A percentile compares a stretch with the other conserved stretches of the same genome.
Conservation (phyloP, 2,797 vertebrate genomes). For the Alfaro cultratus region DNA sequence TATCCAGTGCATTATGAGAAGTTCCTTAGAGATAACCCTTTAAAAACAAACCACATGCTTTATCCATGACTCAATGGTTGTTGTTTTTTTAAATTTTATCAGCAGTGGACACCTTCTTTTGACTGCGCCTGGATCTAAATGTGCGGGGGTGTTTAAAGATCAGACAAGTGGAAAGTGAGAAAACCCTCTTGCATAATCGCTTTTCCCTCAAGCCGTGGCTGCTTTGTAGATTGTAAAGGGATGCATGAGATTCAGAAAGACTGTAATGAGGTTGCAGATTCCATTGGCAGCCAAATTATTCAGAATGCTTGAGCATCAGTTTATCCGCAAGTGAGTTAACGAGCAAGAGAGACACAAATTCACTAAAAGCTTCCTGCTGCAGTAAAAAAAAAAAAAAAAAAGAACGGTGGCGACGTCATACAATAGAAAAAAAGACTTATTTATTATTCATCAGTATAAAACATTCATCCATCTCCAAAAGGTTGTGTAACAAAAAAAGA, state of each 20-base stretch:
- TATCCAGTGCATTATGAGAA: slow-evolving; percentile 4
- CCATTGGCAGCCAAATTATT: slow-evolving; percentile 54
- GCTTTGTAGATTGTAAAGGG: slow-evolving; percentile 26
- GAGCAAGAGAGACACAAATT: slow-evolving; percentile 23
- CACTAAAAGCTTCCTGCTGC: slow-evolving; percentile 35
- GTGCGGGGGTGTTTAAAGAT: slow-evolving; percentile 21
- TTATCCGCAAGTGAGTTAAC: slow-evolving; percentile 8
- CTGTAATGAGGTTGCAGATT: slow-evolving; percentile 15
- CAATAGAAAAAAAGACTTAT: slow-evolving; percentile 65
- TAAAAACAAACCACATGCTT: slow-evolving; percentile 17
- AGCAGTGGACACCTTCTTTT: slow-evolving; percentile 37
- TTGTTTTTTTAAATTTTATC: slow-evolving; percentile 31
- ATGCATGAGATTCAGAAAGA: slow-evolving; percentile 12
- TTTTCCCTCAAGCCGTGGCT: slow-evolving; percentile 18
- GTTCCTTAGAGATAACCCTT: slow-evolving; percentile 8
- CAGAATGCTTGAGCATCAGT: slow-evolving; percentile 26
- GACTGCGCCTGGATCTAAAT: slow-evolving; percentile 8
- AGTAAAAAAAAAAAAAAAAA: slow-evolving; percentile 16
- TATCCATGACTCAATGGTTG: slow-evolving; percentile 43
- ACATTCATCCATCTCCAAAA: slow-evolving; percentile 76
- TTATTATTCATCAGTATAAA: slow-evolving; percentile 80
- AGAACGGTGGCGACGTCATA: slow-evolving; percentile 51
- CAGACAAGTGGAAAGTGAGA: slow-evolving; percentile 48
- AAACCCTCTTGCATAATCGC: slow-evolving; percentile 56
- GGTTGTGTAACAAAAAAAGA: slow-evolving; percentile 68